Base-by-base conservation (phyloP, 2,797 vertebrate genomes). In the Enteromius radiatus region DNA sequence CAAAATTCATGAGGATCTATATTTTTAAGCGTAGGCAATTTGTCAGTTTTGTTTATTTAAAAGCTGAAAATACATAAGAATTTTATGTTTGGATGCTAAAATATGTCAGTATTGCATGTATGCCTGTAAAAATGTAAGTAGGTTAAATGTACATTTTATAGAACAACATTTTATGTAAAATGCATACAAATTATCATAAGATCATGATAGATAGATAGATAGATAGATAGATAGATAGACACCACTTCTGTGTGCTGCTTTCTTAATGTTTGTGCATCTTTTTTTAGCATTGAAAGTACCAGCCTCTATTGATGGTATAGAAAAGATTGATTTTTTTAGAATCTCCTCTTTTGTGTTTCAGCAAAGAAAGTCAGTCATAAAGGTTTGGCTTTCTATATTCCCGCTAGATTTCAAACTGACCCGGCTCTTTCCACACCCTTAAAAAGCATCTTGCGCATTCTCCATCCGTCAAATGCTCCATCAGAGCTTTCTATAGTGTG, bases 401-500 rank as follows among this genome's bases (percentile, higher is more conserved):
- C 43, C 26, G 9, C 36, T 47, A 14, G 23, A 45, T 64, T 63
- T 64, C 26, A 8, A 64, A 45, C 17, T 31, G 38, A 15, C 26
- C 2, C 0, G 0, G 15, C 36, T 47, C 6, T 49, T 65, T 77
- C 17, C 41, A 33, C 11, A 14, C 76, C 15, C 41, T 45, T 3
- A 47, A 64, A 41, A 61, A 21, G 19, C 26, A 33, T 21, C n/a
- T 64, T 49, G 31, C 17, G n/a, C 59, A 64, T 63, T 77, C 59
- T 45, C 11, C 2, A 7, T 33, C 19, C 3, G 1, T 65, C 26
- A 77, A 31, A 47, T 49, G 23, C 19, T 77, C 41, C 76, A 65
- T 63, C 59, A 47, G 59, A 23, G 59, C 76, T 65, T 65, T 77
- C 28, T 77, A 47, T 33, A 65, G 59, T 33, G 41, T 47, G 6